Evolutionary conservation across 92 coral and sea anemone species (phyloP), one percentile per base, ranked within the genome.

Genomic region (Phymanthus crucifer): DNA sequence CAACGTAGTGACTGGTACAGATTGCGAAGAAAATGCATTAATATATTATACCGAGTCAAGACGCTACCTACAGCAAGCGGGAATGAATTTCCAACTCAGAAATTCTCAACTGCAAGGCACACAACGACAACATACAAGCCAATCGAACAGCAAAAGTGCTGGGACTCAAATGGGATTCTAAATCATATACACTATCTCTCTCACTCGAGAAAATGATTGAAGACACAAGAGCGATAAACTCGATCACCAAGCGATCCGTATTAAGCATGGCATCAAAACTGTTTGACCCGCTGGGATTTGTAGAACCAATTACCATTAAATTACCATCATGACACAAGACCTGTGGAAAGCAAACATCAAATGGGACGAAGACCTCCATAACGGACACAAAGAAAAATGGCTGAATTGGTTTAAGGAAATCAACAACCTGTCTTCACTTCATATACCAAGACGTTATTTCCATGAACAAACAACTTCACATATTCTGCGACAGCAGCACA

Each of bases 401-500:
- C 19, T 21, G n/a, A 78, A 78, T 35, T 78, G 83, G 75, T 29
- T 78, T 19, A 66, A 61, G 24, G 87, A 83, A 33, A 10, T 83
- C 18, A 34, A 45, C 6, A 27, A 47, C 66, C 66, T 48, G 38
- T 47, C 79, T 35, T 46, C 4, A 36, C 40, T 75, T 23, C 37
- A 75, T 19, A 29, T 75, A 47, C 79, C 79, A 9, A 75, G 79
- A 54, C 68, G 52, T 19, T 52, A 40, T 58, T 77, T 50, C 76
- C 66, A 67, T 74, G 35, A 61, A 40, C 73, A 50, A n/a, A 11
- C 81, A 87, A 32, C 78, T 83, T 6, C 87, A 87, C 74, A 78
- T 83, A 27, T 82, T 87, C 47, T 82, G 87, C 65, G 87, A 83
- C 73, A 83, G 84, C 77, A 86, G 86, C 75, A 33, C 70, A 77